These are phyloP conservation scores for Dysidea cf. avara DNA, from an alignment of 37 sponge, comb jelly and placozoan species.

Conservation along the genomic window DNA sequence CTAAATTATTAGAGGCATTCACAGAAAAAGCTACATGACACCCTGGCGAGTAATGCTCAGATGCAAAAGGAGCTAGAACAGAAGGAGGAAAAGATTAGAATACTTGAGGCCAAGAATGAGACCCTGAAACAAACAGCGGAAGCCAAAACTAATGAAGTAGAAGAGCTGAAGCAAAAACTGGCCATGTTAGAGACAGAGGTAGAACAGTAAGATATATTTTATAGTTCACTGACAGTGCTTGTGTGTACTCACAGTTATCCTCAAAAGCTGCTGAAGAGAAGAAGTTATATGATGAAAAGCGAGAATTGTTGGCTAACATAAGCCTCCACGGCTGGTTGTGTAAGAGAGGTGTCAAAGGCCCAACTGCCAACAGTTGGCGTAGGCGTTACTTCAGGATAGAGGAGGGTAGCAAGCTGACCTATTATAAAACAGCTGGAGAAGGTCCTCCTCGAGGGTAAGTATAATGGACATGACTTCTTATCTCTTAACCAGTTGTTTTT, in stretches of 20 bases:
- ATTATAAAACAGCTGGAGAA: slow-evolving; percentile 68
- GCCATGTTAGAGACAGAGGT: background rate
- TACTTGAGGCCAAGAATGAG: slow-evolving; percentile 55
- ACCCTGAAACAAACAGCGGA: slow-evolving; percentile 58
- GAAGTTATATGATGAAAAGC: slow-evolving; percentile 9
- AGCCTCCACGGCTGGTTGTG: slow-evolving; percentile 60
- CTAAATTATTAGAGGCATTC: no score
- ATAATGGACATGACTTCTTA: background rate
- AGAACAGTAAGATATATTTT: background rate
- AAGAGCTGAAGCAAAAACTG: slow-evolving; percentile 18
- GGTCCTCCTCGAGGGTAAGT: slow-evolving; percentile 73
- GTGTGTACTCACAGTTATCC: no score
- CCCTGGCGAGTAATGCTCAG: no score
- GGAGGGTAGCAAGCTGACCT: slow-evolving; percentile 60
- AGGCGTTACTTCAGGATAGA: slow-evolving; percentile 71
- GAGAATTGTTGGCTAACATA: background rate
- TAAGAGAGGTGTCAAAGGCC: slow-evolving; percentile 73
- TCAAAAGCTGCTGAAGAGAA: no score
- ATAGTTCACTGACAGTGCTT: no score
- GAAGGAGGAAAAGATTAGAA: slow-evolving; percentile 47
- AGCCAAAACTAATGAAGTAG: slow-evolving; percentile 43
- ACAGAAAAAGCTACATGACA: no score
- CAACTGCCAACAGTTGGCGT: slow-evolving; percentile 68
- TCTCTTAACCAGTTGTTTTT: background rate
- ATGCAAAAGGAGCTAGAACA: slow-evolving; percentile 21